Evolutionary conservation across 2,888 invertebrate genomes (phyloP).

Genomic region (Esperia sulphurella): DNA sequence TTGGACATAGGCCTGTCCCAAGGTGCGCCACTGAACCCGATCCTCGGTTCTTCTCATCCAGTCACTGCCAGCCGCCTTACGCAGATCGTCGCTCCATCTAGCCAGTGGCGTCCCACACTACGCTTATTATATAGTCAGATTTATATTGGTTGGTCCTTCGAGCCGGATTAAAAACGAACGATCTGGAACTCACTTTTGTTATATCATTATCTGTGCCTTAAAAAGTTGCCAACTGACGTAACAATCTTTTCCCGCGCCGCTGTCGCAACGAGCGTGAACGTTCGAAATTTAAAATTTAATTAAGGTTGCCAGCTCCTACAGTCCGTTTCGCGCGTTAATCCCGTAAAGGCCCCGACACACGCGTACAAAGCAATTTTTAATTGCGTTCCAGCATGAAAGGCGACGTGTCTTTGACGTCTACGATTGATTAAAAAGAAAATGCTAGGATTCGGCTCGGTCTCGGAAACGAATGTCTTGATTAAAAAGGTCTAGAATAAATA

Average conservation of each 20-base stretch:
- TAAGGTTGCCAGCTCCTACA: conserved; percentile 41
- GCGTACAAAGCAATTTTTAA: conserved; percentile 70
- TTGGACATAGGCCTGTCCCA: too few species aligned
- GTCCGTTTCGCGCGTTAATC: conserved; percentile 58
- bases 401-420: conserved; percentile 58
- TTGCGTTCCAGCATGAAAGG: conserved; percentile 50
- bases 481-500: neutral
- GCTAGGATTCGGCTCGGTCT: conserved; percentile 13
- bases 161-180: too few species aligned
- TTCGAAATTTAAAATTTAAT: conserved; percentile 68
- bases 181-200: too few species aligned
- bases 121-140: too few species aligned
- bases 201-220: too few species aligned
- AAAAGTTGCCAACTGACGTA: conserved; percentile 26
- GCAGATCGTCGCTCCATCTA: too few species aligned
- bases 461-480: conserved; percentile 17
- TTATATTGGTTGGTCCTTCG: too few species aligned
- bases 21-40: too few species aligned
- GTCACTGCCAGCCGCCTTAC: too few species aligned
- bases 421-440: conserved; percentile 61
- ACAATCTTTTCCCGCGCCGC: conserved; percentile 36
- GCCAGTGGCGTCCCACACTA: too few species aligned
- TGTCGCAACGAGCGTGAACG: conserved; percentile 31
- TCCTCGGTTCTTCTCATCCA: too few species aligned
- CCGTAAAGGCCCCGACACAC: conserved; percentile 54